Percentiles rank a stretch among this genome's conserved stretches.
Evolutionary conservation across 2,888 invertebrate species (phyloP).

Genomic region (Palloptera scutellata): DNA sequence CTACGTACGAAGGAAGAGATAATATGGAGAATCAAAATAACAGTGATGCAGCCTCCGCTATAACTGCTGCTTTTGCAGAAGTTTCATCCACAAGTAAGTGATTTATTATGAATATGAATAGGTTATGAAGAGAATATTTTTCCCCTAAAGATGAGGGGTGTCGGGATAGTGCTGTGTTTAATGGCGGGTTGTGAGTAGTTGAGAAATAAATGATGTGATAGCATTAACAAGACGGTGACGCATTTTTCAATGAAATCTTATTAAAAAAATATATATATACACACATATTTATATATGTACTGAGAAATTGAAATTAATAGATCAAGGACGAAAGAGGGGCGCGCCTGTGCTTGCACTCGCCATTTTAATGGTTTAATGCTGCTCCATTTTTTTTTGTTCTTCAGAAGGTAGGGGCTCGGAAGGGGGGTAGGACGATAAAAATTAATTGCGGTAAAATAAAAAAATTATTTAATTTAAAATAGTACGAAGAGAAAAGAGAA

Average conservation of each 20-base stretch:
- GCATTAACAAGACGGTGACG: no score
- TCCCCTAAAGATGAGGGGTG: conserved; percentile 36
- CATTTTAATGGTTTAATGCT: conserved; percentile 5
- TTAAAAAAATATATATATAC: no score
- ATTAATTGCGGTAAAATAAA: neutral
- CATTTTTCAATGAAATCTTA: no score
- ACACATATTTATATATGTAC: no score
- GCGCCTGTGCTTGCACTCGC: conserved; percentile 15
- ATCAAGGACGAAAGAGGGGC: conserved; percentile 48
- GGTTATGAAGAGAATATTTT: neutral
- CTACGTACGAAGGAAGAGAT: conserved; percentile 31
- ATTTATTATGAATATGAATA: neutral
- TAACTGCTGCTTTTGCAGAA: conserved; percentile 55
- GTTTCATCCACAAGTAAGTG: conserved; percentile 63
- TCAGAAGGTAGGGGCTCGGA: neutral
- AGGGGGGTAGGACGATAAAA: neutral
- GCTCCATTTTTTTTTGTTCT: conserved; percentile 6
- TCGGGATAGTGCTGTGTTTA: conserved; percentile 7
- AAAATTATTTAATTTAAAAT: conserved; percentile 19
- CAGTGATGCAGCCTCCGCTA: conserved; percentile 43
- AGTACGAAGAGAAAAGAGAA: neutral
- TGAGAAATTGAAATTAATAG: conserved; percentile 26
- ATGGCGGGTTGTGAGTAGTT: neutral
- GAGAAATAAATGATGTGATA: neutral
- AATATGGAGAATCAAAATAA: conserved; percentile 58